Percentiles rank a stretch among this genome's conserved stretches.
These are phyloP conservation scores for Taeniopygia guttata DNA, from an alignment of 2,797 vertebrate genomes.

Conservation along the genomic window DNA sequence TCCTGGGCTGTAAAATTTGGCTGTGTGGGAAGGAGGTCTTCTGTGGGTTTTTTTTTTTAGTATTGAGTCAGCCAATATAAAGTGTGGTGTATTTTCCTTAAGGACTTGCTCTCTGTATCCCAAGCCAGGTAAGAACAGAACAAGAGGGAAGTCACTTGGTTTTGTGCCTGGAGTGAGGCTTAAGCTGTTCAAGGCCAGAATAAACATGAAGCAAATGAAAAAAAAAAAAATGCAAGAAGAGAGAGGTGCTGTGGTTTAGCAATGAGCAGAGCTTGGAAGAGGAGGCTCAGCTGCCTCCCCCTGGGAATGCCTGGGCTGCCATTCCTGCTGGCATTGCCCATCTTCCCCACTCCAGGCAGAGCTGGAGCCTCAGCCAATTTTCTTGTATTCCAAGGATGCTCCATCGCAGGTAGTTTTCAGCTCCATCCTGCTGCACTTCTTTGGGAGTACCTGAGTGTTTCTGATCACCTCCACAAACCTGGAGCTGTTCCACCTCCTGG, in stretches of 20 bases:
- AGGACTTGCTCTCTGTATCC: conserved; percentile 4
- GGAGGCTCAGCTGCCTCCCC: background rate
- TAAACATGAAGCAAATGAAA: conserved; percentile 39
- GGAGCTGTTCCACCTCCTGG: conserved; percentile 17
- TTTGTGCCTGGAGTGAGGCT: conserved; percentile 50
- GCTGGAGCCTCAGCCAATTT: background rate
- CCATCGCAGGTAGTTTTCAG: background rate
- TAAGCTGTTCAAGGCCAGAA: conserved; percentile 37
- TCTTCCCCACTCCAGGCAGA: conserved; percentile 4
- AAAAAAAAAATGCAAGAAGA: background rate
- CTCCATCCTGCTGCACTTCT: background rate
- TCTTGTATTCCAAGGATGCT: background rate
- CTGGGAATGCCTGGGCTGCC: background rate
- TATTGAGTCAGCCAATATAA: background rate
- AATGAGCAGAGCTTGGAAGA: conserved; percentile 27
- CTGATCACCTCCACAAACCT: conserved; percentile 35
- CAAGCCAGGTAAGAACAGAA: conserved; percentile 26
- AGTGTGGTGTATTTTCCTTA: background rate
- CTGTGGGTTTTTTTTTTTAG: background rate
- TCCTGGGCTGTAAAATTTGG: background rate
- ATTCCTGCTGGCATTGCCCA: background rate
- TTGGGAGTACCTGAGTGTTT: conserved; percentile 4
- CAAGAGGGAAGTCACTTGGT: conserved; percentile 33
- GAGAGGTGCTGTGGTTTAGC: conserved; percentile 32
- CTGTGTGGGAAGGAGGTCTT: background rate